phyloP scores from a whole-genome alignment of 2,888 invertebrate genomes.

The Zygaena filipendulae region DNA sequence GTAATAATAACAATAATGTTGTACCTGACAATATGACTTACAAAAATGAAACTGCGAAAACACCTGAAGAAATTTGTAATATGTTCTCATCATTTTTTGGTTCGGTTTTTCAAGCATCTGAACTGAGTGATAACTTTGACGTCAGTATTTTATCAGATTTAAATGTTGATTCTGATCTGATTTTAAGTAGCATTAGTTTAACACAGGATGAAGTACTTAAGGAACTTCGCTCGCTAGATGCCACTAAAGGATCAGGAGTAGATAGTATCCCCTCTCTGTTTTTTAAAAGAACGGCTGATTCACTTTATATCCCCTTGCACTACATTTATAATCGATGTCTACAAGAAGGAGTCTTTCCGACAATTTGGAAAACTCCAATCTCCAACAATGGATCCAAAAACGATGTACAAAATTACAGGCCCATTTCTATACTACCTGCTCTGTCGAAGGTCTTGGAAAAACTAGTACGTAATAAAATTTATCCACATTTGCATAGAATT shows the following conservation, averaged over 20 bases:
- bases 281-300: constrained; percentile 1
- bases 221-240: too few relatives aligned
- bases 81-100: too few relatives aligned
- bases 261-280: constrained; percentile 4
- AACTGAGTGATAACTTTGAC: too few relatives aligned
- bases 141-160: too few relatives aligned
- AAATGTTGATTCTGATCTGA: too few relatives aligned
- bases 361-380: constrained; percentile 13
- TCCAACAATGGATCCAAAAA: constrained; percentile 11
- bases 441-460: constrained; percentile 17
- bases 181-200: too few relatives aligned
- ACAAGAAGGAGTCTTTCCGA: constrained; percentile 10
- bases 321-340: constrained; percentile 4
- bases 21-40: too few relatives aligned
- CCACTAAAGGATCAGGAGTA: constrained; percentile 1
- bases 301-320: not conserved
- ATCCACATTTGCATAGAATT: constrained; percentile 10
- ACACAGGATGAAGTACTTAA: constrained; percentile 1
- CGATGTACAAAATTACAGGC: constrained; percentile 14
- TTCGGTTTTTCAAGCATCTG: too few relatives aligned
- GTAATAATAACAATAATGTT: too few relatives aligned
- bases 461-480: constrained; percentile 12
- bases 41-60: too few relatives aligned
- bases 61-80: too few relatives aligned
- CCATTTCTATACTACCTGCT: constrained; percentile 13